Evolutionary conservation across 2,113 vertebrate species (phyloP), one percentile per base, ranked within the genome.

Genomic region (Pteronura brasiliensis): DNA sequence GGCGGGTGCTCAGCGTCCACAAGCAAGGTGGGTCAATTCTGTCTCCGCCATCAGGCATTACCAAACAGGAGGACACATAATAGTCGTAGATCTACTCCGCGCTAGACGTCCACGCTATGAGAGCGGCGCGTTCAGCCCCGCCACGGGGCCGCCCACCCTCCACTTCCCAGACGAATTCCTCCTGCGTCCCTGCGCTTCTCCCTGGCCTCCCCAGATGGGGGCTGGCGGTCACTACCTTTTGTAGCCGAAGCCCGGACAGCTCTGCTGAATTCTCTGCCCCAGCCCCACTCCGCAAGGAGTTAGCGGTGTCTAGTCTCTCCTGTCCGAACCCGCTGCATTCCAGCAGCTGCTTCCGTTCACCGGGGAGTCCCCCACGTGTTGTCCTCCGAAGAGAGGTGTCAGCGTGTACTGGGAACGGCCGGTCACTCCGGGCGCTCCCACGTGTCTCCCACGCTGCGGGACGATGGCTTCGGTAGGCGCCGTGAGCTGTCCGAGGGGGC

Each of bases 391-490:
- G 34, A 25, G 34, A 74, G 23, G 25, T 6, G 3, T 29, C 57
- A 8, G 13, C 34, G 39, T 17, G 11, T 44, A 29, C 3, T 47
- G 65, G 39, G 36, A 17, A 55, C 4, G 77, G 8, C 1, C 44
- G 7, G 31, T 29, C 12, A 31, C 2, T 13, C 34, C 10, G 7
- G 15, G 25, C 13, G 21, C 17, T 42, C 89, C 13, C 2, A 3
- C 0, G 3, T 9, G 1, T 3, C 63, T 25, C 39, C 34, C 34
- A 42, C 21, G 0, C 1, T 1, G 7, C 3, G 4, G 6, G 55
- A 29, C 3, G 0, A 57, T 52, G 39, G 59, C 34, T 17, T 44
- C 15, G 0, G 61, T 0, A 4, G 3, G 12, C 17, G 3, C 1
- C 3, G 52, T 7, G 47, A 1, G 11, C 21, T 21, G 7, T 14